Evolutionary conservation across 2,113 vertebrate genomes (phyloP), one percentile per base, ranked within the genome.

Genomic region (Tragulus kanchil): DNA sequence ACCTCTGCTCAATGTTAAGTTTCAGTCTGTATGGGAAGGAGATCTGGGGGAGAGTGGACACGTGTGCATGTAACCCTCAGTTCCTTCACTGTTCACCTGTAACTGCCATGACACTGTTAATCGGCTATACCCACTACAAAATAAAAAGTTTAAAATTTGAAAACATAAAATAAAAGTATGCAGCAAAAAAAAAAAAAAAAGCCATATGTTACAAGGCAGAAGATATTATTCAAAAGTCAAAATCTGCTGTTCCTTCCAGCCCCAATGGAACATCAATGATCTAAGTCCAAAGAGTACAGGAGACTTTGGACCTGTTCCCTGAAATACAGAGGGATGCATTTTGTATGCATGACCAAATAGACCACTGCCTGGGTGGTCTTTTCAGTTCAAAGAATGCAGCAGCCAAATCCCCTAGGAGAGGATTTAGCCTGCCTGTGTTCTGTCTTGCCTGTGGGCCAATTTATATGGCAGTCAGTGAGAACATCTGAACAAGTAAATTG

Each of bases 121-220:
- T 36, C 36, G 36, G 36, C 36, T 36, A 36, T 36, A 36, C 36
- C 36, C 36, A 36, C 36, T 36, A 36, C 36, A 36, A 36, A 36
- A 36, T 36, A 36, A 36, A 36, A 36, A 36, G 36, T 36, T 36
- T 36, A 36, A 36, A 36, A 36, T 36, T 36, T 36, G 36, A 36
- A 36, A 36, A 36, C 36, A 36, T 36, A 36, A 36, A 36, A 36
- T 36, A 36, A 36, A 36, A 36, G 36, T 36, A 36, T 36, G 36
- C 36, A 36, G 36, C 36, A 36, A 36, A 36, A 36, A 36, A 36
- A 36, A 36, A 36, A 36, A 36, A 36, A 36, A 93, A 96, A 96
- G 93, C 84, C 95, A 89, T 89, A 96, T 95, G 61, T 84, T 92
- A 36, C 14, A 79, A 96, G 73, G 52, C 52, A 82, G 26, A 92